phyloP scores from a whole-genome alignment of 2,888 invertebrate genomes.

The Linnaemya tessellans region DNA sequence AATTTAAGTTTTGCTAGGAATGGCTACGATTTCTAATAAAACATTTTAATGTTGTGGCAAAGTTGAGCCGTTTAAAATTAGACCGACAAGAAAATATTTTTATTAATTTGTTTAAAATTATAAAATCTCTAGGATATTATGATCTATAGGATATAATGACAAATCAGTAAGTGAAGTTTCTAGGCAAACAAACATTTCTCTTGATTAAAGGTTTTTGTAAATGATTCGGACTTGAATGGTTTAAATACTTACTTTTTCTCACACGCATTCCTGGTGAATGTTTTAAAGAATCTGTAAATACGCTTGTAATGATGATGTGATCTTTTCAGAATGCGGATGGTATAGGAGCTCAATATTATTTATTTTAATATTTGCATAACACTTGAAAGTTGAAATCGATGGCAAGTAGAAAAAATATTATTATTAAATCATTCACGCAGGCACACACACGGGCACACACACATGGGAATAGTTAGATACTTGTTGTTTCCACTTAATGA shows the following conservation, averaged over 20 bases:
- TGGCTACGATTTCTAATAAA: conserved; percentile 1
- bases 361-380: conserved; percentile 54
- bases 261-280: background rate
- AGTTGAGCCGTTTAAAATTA: background rate
- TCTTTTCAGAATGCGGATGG: background rate
- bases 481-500: conserved; percentile 37
- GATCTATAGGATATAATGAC: background rate
- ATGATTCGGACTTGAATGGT: background rate
- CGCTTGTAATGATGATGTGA: background rate
- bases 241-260: background rate
- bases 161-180: background rate
- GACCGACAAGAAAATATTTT: background rate
- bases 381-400: conserved; percentile 64
- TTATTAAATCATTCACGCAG: background rate
- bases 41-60: background rate
- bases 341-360: conserved; percentile 44
- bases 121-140: background rate
- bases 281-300: background rate
- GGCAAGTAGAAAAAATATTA: background rate
- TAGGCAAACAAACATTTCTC: background rate
- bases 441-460: background rate
- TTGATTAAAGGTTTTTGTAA: background rate
- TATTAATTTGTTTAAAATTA: conserved; percentile 2
- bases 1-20: background rate
- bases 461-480: no score